These are phyloP conservation scores for Drosophila ogumai DNA, from an alignment of 1,140 invertebrate genomes.

Conservation along the genomic window DNA sequence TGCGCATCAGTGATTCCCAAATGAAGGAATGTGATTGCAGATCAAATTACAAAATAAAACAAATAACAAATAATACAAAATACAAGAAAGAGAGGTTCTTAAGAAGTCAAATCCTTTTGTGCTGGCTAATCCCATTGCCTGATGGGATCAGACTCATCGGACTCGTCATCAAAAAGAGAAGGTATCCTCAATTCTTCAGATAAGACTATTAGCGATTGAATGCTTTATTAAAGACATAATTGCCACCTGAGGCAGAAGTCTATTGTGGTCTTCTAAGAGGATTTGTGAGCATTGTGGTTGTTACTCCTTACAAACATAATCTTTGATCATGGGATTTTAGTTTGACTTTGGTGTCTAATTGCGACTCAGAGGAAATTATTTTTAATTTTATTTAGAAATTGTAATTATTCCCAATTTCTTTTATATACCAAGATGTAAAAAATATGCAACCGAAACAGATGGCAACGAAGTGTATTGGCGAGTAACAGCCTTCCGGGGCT, in stretches of 20 bases:
- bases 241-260: not conserved
- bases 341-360: not conserved
- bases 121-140: conserved; percentile 14
- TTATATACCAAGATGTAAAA: conserved; percentile 4
- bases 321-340: not conserved
- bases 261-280: not conserved
- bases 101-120: conserved; percentile 21
- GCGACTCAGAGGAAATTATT: not conserved
- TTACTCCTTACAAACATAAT: not conserved
- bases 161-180: not conserved
- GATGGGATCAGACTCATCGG: conserved; percentile 3
- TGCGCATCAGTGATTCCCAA: conserved; percentile 10
- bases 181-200: not conserved
- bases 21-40: conserved; percentile 19
- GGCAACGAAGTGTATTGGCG: not conserved
- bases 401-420: not conserved
- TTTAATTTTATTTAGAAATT: not conserved
- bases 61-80: not conserved
- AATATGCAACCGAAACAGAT: conserved; percentile 15
- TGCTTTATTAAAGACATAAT: not conserved
- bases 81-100: not conserved
- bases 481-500: not conserved
- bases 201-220: conserved; percentile 7
- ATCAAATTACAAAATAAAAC: conserved; percentile 18
- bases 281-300: not conserved